Conservation (phyloP, 2,113 vertebrate species). For the Nibea coibor region DNA sequence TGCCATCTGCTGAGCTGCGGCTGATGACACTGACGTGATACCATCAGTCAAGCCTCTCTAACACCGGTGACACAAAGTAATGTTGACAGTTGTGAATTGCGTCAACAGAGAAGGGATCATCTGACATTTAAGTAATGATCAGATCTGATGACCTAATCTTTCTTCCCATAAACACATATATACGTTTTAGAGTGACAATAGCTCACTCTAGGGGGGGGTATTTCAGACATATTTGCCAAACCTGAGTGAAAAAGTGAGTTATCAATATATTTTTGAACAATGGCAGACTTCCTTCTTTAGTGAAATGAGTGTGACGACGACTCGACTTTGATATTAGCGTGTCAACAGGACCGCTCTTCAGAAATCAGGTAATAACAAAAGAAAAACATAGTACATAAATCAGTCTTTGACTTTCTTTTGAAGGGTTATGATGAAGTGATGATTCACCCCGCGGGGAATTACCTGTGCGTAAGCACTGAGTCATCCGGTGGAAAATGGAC, state of each 20-base stretch:
- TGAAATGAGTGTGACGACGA: neutral
- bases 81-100: neutral
- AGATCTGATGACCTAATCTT: neutral
- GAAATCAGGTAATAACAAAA: neutral
- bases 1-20: conserved; percentile 65
- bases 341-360: neutral
- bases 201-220: too few species aligned
- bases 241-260: too few species aligned
- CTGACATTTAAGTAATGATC: neutral
- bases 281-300: neutral
- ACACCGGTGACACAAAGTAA: neutral
- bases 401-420: neutral
- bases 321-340: neutral
- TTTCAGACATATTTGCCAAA: too few species aligned
- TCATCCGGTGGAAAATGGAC: conserved; percentile 39
- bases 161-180: neutral
- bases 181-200: too few species aligned
- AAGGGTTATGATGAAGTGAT: conserved; percentile 14
- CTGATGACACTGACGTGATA: conserved; percentile 41
- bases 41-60: conserved; percentile 4
- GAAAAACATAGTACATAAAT: neutral
- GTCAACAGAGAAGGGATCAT: neutral
- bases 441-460: conserved; percentile 53
- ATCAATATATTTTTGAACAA: neutral
- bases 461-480: conserved; percentile 32